A percentile compares a stretch with the other conserved stretches of the same genome.
phyloP scores from a whole-genome alignment of 1,140 invertebrate genomes.

The Bombus affinis region DNA sequence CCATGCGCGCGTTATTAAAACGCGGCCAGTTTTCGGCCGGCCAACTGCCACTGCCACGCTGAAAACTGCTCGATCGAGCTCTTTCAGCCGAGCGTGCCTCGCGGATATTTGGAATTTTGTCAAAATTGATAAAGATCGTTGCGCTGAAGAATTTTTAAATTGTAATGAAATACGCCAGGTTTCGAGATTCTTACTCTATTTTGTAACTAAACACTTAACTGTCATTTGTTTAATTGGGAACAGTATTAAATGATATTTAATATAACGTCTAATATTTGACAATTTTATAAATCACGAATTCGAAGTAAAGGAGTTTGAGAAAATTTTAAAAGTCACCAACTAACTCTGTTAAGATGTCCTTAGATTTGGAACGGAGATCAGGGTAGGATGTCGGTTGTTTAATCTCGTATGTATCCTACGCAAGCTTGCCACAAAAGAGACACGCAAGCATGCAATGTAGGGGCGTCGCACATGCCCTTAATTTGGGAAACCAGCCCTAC shows the following conservation, averaged over 20 bases:
- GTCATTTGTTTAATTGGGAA: too few relatives aligned
- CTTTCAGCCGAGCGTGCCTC: background rate
- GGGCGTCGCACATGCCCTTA: slow-evolving; percentile 21
- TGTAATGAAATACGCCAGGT: too few relatives aligned
- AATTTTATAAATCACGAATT: background rate
- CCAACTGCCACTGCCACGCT: background rate
- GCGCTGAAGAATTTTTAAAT: too few relatives aligned
- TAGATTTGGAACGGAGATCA: background rate
- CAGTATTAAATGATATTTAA: too few relatives aligned
- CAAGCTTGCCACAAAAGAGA: slow-evolving; percentile 8
- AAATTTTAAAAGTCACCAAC: too few relatives aligned
- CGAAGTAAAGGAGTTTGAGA: background rate
- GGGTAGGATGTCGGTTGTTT: background rate
- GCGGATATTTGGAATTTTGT: slow-evolving; percentile 4
- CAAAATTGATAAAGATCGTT: background rate
- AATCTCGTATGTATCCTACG: background rate
- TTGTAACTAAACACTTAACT: too few relatives aligned
- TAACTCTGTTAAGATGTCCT: too few relatives aligned
- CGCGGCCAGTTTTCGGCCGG: background rate
- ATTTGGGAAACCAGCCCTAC: slow-evolving; percentile 10
- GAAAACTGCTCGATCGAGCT: background rate
- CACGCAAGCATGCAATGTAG: slow-evolving; percentile 20
- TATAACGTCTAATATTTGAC: too few relatives aligned
- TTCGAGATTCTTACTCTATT: too few relatives aligned
- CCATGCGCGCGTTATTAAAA: slow-evolving; percentile 29